Evolutionary conservation across 2,113 vertebrate species (phyloP).

Genomic region (Anser brachyrhynchus): DNA sequence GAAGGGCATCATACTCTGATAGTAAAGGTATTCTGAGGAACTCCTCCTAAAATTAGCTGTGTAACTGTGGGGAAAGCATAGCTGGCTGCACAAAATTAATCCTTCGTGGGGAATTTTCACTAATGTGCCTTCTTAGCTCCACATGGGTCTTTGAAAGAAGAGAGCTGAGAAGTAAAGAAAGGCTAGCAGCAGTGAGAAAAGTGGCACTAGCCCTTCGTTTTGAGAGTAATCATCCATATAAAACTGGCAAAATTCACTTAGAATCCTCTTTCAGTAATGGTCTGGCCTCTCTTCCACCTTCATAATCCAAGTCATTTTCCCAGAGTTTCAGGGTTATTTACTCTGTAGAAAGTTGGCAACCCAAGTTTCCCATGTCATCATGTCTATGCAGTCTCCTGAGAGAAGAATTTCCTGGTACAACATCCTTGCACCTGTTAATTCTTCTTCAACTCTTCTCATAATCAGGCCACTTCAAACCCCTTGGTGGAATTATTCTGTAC

Average conservation of each 20-base stretch:
- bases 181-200: neutral
- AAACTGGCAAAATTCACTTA: neutral
- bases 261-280: neutral
- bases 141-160: neutral
- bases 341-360: slow-evolving; percentile 34
- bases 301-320: neutral
- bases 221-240: neutral
- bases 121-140: neutral
- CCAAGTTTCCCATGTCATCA: slow-evolving; percentile 57
- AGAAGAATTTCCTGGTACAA: neutral
- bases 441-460: slow-evolving; percentile 5
- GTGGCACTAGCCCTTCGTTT: neutral
- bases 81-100: neutral
- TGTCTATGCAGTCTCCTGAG: slow-evolving; percentile 2
- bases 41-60: neutral
- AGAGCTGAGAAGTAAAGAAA: neutral
- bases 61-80: neutral
- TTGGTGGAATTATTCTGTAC: neutral
- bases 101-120: neutral
- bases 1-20: neutral
- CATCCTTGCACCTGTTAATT: slow-evolving; percentile 48
- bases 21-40: neutral
- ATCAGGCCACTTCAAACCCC: neutral
- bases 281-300: neutral
- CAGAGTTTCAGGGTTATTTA: neutral